Evolutionary conservation across 2,797 vertebrate genomes (phyloP), one percentile per base, ranked within the genome.

Genomic region (Amblyraja radiata): DNA sequence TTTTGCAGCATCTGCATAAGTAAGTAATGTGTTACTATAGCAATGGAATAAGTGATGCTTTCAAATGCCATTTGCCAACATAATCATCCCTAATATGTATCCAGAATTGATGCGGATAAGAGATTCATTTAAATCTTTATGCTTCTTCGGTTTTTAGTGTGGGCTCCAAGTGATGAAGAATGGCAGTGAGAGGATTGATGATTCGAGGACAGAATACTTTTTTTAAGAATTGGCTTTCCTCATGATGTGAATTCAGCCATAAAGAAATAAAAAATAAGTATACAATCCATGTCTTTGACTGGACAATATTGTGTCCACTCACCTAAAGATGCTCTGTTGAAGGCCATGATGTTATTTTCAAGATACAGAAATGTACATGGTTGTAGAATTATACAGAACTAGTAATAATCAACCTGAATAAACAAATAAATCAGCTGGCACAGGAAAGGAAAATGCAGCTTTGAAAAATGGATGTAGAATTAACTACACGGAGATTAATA

Each of bases 51-150:
- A 73, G 36, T 23, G 46, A 74, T 76, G 73, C 36, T 92, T 92
- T 92, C 90, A 92, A 54, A 88, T 92, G 90, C 46, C 71, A 92
- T 92, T 92, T 92, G 13, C 36, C 36, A 92, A 92, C 23, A 76
- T 36, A 88, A 88, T 68, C 21, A 88, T 1, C 63, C 32, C 63
- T 88, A 88, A 36, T 36, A n/a, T 88, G 32, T 21, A 88, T 88
- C 6, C 61, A 68, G 63, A 32, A 88, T 88, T 88, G 63, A 88
- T 21, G 61, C 63, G 16, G 10, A 21, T 68, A 88, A 88, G 84
- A 68, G 61, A 88, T 88, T 68, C n/a, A 68, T 88, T 88, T 68
- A 65, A 68, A 36, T 21, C n/a, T 88, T 88, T 68, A 63, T 68
- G 65, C 84, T 88, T 63, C 58, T 61, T 86, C n/a, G 14, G 9